A percentile compares a stretch with the other conserved stretches of the same genome.
phyloP scores from a whole-genome alignment of 35 echinoderm and acorn worm species.

The Diadema setosum region DNA sequence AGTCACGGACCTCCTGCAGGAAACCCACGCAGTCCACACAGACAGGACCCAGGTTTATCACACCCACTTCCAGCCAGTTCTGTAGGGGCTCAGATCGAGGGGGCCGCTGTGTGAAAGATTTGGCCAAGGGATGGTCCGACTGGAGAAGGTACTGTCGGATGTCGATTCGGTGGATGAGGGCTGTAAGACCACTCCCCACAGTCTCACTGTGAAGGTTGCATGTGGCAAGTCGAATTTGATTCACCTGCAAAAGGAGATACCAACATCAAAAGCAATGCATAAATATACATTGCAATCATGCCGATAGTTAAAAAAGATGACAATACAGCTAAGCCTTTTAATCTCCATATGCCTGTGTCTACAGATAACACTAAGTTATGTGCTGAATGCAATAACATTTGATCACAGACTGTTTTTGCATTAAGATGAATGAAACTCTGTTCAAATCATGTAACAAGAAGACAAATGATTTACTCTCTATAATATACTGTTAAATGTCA shows the following conservation, averaged over 20 bases:
- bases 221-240: slow-evolving; percentile 57
- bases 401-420: no score
- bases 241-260: slow-evolving; percentile 32
- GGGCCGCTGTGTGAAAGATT: not conserved
- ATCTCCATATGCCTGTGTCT: no score
- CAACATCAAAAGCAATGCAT: not conserved
- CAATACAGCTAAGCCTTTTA: no score
- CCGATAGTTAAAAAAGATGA: no score
- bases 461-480: no score
- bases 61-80: slow-evolving; percentile 72
- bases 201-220: slow-evolving; percentile 91
- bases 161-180: slow-evolving; percentile 48
- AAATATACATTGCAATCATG: no score
- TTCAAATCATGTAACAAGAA: no score
- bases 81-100: not conserved
- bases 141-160: slow-evolving; percentile 71
- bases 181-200: slow-evolving; percentile 59
- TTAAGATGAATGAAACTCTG: no score
- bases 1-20: slow-evolving; percentile 13
- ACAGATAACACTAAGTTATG: no score
- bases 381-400: no score
- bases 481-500: no score
- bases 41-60: slow-evolving; percentile 53
- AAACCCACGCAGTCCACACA: slow-evolving; percentile 63
- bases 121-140: not conserved